Conservation (phyloP, 2,888 invertebrate species). For the Lasiommata megera region DNA sequence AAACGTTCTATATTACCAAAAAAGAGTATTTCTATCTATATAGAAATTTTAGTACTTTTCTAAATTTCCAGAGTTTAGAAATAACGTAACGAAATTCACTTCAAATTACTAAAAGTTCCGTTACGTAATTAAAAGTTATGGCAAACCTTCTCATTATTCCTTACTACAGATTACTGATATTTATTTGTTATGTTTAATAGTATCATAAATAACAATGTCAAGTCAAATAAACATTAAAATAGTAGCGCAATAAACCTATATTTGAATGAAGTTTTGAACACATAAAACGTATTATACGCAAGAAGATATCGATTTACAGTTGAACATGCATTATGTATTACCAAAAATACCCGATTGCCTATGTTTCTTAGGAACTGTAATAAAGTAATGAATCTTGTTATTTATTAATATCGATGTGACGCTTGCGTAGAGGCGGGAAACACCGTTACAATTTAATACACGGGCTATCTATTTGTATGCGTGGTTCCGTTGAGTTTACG, state of each 20-base stretch:
- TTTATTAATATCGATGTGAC: constrained; percentile 61
- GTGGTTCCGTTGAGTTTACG: constrained; percentile 62
- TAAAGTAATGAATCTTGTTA: constrained; percentile 70
- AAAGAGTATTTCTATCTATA: no score
- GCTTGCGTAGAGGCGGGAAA: constrained; percentile 53
- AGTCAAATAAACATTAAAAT: constrained; percentile 38
- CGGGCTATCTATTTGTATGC: constrained; percentile 70
- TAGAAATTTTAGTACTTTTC: no score
- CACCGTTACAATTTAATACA: constrained; percentile 75
- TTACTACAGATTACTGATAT: constrained; percentile 44
- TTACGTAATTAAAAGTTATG: not conserved
- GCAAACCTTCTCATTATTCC: constrained; percentile 51
- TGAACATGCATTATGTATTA: constrained; percentile 60
- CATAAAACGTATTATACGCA: constrained; percentile 40
- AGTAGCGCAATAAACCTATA: constrained; percentile 43
- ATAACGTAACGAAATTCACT: no score
- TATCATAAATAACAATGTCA: constrained; percentile 20
- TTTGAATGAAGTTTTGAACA: constrained; percentile 43
- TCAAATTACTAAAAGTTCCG: not conserved
- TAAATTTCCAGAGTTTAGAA: no score
- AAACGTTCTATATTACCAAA: no score
- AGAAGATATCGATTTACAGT: constrained; percentile 24
- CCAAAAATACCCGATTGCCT: constrained; percentile 44
- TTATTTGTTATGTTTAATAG: constrained; percentile 12
- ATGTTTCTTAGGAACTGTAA: constrained; percentile 57